phyloP scores from a whole-genome alignment of 2,797 vertebrate species.

The Hyperoplus immaculatus region DNA sequence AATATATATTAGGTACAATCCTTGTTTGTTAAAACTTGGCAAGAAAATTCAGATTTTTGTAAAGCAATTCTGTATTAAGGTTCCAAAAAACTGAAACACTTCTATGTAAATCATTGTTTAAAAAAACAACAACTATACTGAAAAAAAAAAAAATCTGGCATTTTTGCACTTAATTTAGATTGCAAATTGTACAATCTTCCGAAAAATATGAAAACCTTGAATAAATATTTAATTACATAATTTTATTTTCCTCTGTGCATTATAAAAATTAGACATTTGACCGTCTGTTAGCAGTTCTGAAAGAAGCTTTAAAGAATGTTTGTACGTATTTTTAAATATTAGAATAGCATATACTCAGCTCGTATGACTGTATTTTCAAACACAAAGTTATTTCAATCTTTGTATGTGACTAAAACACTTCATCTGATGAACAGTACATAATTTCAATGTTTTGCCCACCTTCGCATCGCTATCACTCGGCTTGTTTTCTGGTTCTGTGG shows the following conservation, averaged over 20 bases:
- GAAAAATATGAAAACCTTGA: not conserved
- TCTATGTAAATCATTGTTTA: no score
- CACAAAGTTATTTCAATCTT: not conserved
- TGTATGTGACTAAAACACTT: not conserved
- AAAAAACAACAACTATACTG: no score
- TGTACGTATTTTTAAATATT: not conserved
- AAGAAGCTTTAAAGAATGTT: not conserved
- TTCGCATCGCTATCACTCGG: conserved; percentile 84
- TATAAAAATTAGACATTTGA: not conserved
- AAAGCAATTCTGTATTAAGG: no score
- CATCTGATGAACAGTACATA: not conserved
- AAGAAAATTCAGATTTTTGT: no score
- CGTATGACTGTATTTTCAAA: not conserved
- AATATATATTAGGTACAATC: no score
- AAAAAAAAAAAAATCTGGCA: no score
- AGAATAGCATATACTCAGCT: not conserved
- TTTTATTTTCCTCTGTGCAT: not conserved
- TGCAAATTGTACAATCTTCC: no score
- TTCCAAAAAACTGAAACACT: no score
- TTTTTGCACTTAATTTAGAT: no score
- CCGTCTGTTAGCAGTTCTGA: not conserved
- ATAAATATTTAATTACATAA: not conserved
- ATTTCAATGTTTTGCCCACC: conserved; percentile 71
- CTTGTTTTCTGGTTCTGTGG: conserved; percentile 84
- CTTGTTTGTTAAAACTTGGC: no score